Percentiles rank a stretch among this genome's conserved stretches.
These are phyloP conservation scores for Gadus macrocephalus DNA, from an alignment of 2,113 vertebrate species.

Conservation along the genomic window DNA sequence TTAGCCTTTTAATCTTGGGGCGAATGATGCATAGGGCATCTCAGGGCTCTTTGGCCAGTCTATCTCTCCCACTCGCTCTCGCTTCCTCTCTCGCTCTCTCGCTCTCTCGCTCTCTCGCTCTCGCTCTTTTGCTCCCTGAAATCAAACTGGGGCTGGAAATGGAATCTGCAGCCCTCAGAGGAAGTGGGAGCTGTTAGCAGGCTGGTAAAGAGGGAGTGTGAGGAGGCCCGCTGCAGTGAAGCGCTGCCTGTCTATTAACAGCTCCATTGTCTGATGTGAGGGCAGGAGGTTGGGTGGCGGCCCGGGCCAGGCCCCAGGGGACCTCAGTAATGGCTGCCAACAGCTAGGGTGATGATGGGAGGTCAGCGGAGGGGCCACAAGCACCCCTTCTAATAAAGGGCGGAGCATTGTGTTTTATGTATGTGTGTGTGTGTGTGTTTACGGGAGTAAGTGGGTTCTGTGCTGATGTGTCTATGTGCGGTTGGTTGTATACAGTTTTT, in stretches of 20 bases:
- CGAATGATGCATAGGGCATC: not conserved
- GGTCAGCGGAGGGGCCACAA: slow-evolving; percentile 45
- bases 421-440: slow-evolving; percentile 6
- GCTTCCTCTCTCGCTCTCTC: too few species aligned
- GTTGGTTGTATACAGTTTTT: slow-evolving; percentile 23
- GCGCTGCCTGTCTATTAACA: slow-evolving; percentile 30
- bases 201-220: not conserved
- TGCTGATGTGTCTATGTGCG: slow-evolving; percentile 2
- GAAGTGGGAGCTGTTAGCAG: too few species aligned
- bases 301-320: slow-evolving; percentile 49
- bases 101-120: too few species aligned
- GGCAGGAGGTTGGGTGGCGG: slow-evolving; percentile 26
- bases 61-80: too few species aligned
- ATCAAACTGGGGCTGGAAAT: too few species aligned
- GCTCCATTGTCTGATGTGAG: slow-evolving; percentile 36
- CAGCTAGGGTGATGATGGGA: slow-evolving; percentile 61
- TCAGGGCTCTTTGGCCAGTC: too few species aligned
- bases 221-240: not conserved
- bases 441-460: not conserved
- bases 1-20: too few species aligned
- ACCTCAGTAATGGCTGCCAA: slow-evolving; percentile 59
- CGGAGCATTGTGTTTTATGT: slow-evolving; percentile 5
- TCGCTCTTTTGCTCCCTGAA: too few species aligned
- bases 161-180: too few species aligned
- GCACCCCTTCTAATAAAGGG: slow-evolving; percentile 21